Base-by-base conservation (phyloP, 1,140 invertebrate genomes). In the Drosophila santomea region DNA sequence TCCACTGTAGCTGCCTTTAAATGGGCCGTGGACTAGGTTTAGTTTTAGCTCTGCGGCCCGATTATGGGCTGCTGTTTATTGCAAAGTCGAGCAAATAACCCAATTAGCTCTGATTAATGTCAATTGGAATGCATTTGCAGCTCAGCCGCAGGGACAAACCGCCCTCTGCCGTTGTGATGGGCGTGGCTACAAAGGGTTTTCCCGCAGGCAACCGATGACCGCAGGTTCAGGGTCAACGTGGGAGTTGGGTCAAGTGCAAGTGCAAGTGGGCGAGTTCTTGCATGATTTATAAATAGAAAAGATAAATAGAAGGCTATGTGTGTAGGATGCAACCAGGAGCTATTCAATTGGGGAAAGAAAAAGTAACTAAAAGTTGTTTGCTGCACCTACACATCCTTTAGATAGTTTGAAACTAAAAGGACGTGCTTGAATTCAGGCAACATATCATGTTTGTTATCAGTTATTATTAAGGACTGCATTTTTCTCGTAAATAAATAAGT, bases 101-200 rank as follows among this genome's bases (percentile, higher is more conserved):
- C 84, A 89, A 89, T 89, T 89, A 89, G 84, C 50, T 59, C 78
- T 89, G 84, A 89, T 89, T 89, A 89, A 89, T 84, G 77, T 77
- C 84, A 89, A 89, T 89, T 89, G 84, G 84, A 86, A 88, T 86
- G 83, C 83, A 82, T 88, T 88, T 73, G 61, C 11, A 69, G 50
- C 54, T 54, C 50, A 47, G 20, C 60, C 51, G 45, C 23, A 52
- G 50, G 11, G 38, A 39, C 28, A 52, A 44, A 59, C 39, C 64
- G 20, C 36, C 44, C 25, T 32, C 28, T 47, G 52, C 32, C 54
- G 51, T 14, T 35, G 43, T 52, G 41, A n/a, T 60, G 50, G n/a
- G 32, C n/a, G 3, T 8, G 15, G 23, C 28, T 4, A 28, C 23
- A 10, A 39, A 35, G 47, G 10, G 14, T 7, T 32, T 44, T 12